Percentiles rank a stretch among this genome's conserved stretches.
These are phyloP conservation scores for Cephus runcator DNA, from an alignment of 2,888 invertebrate genomes.

Conservation along the genomic window DNA sequence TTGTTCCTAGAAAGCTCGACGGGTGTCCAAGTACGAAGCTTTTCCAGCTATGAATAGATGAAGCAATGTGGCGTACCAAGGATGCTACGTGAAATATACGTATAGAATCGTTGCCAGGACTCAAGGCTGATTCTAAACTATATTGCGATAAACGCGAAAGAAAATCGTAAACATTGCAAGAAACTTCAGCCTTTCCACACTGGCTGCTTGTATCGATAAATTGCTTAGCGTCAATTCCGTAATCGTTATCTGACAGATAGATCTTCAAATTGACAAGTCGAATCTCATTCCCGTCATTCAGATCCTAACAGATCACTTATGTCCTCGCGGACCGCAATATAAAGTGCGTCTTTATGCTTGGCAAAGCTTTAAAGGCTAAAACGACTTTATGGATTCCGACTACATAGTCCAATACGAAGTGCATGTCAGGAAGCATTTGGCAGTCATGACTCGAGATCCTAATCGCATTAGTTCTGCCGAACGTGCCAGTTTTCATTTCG, in stretches of 20 bases:
- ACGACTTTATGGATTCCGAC: neutral
- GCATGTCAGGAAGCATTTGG: neutral
- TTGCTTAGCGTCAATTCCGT: neutral
- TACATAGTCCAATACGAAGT: neutral
- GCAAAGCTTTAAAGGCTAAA: neutral
- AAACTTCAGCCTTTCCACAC: neutral
- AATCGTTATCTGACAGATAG: neutral
- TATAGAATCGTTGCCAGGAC: conserved; percentile 36
- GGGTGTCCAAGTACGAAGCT: conserved; percentile 20
- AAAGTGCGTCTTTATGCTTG: neutral
- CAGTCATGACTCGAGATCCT: neutral
- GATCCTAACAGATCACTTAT: neutral
- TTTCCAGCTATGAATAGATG: conserved; percentile 22
- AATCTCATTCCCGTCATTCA: neutral
- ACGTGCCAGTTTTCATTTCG: neutral
- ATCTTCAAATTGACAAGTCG: neutral
- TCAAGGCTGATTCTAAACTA: conserved; percentile 28
- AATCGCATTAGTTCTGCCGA: neutral
- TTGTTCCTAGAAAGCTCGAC: neutral
- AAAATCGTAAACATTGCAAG: conserved; percentile 27
- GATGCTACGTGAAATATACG: conserved; percentile 23
- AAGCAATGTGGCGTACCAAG: conserved; percentile 24
- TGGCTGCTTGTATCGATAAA: neutral
- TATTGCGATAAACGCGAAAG: conserved; percentile 35
- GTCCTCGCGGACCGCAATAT: neutral